phyloP scores from a whole-genome alignment of 2,113 vertebrate genomes.

The Nerophis lumbriciformis region DNA sequence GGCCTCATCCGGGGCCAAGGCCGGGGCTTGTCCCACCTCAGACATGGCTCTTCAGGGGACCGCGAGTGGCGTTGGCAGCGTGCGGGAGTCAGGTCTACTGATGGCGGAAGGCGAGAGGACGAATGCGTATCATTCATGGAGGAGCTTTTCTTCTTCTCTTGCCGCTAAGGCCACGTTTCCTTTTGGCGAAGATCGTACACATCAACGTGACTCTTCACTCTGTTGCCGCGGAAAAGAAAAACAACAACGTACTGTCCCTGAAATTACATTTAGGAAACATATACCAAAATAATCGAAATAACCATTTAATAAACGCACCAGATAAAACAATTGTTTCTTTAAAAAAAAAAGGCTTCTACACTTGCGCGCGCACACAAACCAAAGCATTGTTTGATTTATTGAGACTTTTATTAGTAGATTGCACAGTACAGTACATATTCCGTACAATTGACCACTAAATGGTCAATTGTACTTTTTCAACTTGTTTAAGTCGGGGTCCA shows the following conservation, averaged over 20 bases:
- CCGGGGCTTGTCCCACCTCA: constrained; percentile 57
- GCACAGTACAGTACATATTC: too few species aligned
- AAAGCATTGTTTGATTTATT: too few species aligned
- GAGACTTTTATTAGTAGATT: too few species aligned
- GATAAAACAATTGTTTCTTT: too few species aligned
- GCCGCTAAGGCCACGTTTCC: constrained; percentile 69
- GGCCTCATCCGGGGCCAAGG: constrained; percentile 45
- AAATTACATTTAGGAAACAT: too few species aligned
- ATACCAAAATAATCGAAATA: too few species aligned
- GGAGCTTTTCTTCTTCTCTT: neutral
- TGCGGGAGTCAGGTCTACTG: neutral
- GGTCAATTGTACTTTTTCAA: too few species aligned
- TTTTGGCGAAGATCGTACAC: constrained; percentile 37
- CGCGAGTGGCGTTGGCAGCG: neutral
- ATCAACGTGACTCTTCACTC: neutral
- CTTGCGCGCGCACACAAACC: too few species aligned
- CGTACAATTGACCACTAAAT: too few species aligned
- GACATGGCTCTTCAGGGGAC: constrained; percentile 50
- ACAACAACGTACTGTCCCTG: neutral
- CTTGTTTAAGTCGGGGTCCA: too few species aligned
- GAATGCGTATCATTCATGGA: constrained; percentile 35
- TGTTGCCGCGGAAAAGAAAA: neutral
- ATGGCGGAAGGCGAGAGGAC: neutral
- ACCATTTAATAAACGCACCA: neutral
- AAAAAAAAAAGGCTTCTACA: too few species aligned